phyloP scores from a whole-genome alignment of 2,888 invertebrate genomes.

The Atrina japonica region DNA sequence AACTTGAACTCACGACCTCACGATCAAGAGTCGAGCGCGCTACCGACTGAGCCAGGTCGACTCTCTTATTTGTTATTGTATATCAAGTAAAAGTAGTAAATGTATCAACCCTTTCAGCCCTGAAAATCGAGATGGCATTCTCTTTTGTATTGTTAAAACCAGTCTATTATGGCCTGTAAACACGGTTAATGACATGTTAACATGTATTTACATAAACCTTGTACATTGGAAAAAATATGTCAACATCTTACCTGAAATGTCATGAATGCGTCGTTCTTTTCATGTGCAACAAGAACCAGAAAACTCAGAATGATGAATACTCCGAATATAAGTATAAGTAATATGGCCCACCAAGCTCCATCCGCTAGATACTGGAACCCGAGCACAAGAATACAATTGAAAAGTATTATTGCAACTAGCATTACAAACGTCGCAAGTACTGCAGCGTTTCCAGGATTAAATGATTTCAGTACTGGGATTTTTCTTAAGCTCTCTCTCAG shows the following conservation, averaged over 20 bases:
- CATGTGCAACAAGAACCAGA: slow-evolving; percentile 78
- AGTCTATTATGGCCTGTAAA: no score
- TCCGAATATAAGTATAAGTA: slow-evolving; percentile 80
- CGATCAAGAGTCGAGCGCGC: no score
- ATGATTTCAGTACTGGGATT: slow-evolving; percentile 88
- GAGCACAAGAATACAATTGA: slow-evolving; percentile 83
- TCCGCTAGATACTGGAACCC: slow-evolving; percentile 81
- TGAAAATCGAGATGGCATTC: no score
- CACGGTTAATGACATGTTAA: no score
- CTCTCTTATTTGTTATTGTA: no score
- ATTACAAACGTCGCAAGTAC: slow-evolving; percentile 83
- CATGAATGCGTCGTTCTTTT: slow-evolving; percentile 79
- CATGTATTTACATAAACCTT: no score
- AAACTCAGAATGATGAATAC: slow-evolving; percentile 72
- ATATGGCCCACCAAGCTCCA: slow-evolving; percentile 87
- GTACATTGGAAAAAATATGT: no score
- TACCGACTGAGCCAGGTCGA: no score
- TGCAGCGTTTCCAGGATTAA: slow-evolving; percentile 89
- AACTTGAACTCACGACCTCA: no score
- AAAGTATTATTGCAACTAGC: slow-evolving; percentile 83
- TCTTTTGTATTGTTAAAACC: no score
- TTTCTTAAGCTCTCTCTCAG: slow-evolving; percentile 87
- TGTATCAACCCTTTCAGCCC: no score
- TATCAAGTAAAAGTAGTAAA: no score
- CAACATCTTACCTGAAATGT: slow-evolving; percentile 78